These are phyloP conservation scores for Cyclophora punctaria DNA, from an alignment of 2,888 invertebrate species.

Conservation along the genomic window DNA sequence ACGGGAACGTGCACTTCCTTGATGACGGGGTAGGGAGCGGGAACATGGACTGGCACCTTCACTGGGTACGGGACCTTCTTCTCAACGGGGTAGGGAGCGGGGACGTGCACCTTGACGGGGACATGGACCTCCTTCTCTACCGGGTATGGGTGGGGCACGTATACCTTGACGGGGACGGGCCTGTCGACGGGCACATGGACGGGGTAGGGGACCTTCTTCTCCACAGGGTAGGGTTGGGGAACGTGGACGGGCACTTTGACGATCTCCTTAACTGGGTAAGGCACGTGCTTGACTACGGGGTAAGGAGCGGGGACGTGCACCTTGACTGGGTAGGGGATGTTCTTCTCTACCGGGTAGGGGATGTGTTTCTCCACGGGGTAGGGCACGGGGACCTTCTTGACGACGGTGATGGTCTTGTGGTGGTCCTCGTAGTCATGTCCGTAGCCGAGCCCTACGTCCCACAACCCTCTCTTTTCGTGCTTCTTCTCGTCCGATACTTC, in stretches of 20 bases:
- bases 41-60: conserved; percentile 76
- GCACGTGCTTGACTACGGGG: conserved; percentile 79
- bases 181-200: conserved; percentile 71
- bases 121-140: conserved; percentile 78
- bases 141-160: conserved; percentile 75
- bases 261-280: conserved; percentile 78
- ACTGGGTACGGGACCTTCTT: conserved; percentile 80
- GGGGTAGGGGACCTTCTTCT: conserved; percentile 74
- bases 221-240: conserved; percentile 82
- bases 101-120: conserved; percentile 80
- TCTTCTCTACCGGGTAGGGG: conserved; percentile 79
- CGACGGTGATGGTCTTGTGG: conserved; percentile 81
- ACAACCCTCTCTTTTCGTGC: conserved; percentile 84
- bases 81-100: conserved; percentile 81
- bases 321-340: conserved; percentile 76
- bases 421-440: conserved; percentile 70
- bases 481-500: conserved; percentile 78
- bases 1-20: conserved; percentile 76
- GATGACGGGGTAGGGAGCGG: conserved; percentile 77
- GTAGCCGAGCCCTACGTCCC: conserved; percentile 71
- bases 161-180: conserved; percentile 69
- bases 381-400: conserved; percentile 82
- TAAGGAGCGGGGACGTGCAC: conserved; percentile 82
- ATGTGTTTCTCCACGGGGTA: conserved; percentile 84
- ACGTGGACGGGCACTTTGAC: conserved; percentile 77